Percentiles rank a stretch among this genome's conserved stretches.
Evolutionary conservation across 2,888 invertebrate genomes (phyloP).

Genomic region (Agrotis puta): DNA sequence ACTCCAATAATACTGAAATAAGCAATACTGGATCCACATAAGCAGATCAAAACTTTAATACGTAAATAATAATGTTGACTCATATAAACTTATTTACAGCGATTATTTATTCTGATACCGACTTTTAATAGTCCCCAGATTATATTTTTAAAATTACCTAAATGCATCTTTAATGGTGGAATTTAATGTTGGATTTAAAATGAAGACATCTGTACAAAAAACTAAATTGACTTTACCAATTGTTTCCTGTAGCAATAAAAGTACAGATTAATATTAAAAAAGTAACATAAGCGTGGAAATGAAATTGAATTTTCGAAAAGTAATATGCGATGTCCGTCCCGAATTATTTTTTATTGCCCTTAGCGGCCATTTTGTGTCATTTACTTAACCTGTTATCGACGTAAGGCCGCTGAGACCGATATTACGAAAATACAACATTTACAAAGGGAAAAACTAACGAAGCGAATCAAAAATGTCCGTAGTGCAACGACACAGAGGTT

Average conservation of each 20-base stretch:
- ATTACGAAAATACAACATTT: constrained; percentile 69
- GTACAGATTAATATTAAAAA: constrained; percentile 66
- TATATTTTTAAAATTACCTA: constrained; percentile 66
- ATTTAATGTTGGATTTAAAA: constrained; percentile 64
- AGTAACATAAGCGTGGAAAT: constrained; percentile 75
- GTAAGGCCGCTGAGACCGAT: constrained; percentile 70
- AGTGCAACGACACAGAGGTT: constrained; percentile 59
- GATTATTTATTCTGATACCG: constrained; percentile 53
- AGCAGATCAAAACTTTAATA: constrained; percentile 24
- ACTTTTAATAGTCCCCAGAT: constrained; percentile 57
- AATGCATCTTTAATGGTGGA: constrained; percentile 70
- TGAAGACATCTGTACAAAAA: constrained; percentile 68
- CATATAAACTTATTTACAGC: constrained; percentile 38
- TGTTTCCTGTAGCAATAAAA: constrained; percentile 70
- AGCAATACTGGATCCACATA: background rate
- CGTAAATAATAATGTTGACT: constrained; percentile 53
- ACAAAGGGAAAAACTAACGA: constrained; percentile 57
- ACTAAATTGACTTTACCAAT: constrained; percentile 69
- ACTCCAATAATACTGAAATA: background rate
- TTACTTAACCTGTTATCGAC: constrained; percentile 87
- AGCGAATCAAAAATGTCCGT: constrained; percentile 53
- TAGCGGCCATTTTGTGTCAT: constrained; percentile 84
- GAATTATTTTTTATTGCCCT: constrained; percentile 80
- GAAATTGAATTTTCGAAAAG: constrained; percentile 83
- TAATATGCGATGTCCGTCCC: constrained; percentile 77